These are phyloP conservation scores for Drusus annulatus DNA, from an alignment of 1,140 invertebrate genomes.

Conservation along the genomic window DNA sequence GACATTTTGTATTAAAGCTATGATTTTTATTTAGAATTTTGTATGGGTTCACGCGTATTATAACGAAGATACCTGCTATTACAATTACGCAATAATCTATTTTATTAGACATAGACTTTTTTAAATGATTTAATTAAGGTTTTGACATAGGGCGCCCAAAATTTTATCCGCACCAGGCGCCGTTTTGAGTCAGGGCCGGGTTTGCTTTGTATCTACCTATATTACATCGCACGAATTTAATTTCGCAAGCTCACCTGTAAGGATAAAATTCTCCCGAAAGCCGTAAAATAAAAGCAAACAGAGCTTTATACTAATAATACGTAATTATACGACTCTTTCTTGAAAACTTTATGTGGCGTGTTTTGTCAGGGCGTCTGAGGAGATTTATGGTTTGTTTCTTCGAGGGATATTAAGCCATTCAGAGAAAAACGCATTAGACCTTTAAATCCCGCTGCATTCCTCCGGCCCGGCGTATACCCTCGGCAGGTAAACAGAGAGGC, in stretches of 20 bases:
- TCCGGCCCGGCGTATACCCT: background rate
- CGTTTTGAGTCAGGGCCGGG: too few relatives aligned
- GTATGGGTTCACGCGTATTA: too few relatives aligned
- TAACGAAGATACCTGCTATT: too few relatives aligned
- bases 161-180: too few relatives aligned
- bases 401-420: conserved; percentile 28
- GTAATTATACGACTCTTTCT: conserved; percentile 16
- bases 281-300: background rate
- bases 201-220: too few relatives aligned
- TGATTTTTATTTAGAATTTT: too few relatives aligned
- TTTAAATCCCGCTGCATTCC: conserved; percentile 23
- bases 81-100: too few relatives aligned
- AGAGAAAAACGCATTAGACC: conserved; percentile 42
- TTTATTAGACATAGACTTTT: too few relatives aligned
- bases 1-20: too few relatives aligned
- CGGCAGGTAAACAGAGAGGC: conserved; percentile 28
- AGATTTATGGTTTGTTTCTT: conserved; percentile 46
- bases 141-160: too few relatives aligned
- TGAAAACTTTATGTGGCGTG: background rate
- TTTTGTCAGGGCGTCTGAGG: background rate
- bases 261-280: background rate
- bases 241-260: background rate
- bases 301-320: background rate
- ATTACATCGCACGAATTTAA: too few relatives aligned
- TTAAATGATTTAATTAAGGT: too few relatives aligned